phyloP scores from a whole-genome alignment of 2,888 invertebrate genomes.

The Steinernema hermaphroditum region DNA sequence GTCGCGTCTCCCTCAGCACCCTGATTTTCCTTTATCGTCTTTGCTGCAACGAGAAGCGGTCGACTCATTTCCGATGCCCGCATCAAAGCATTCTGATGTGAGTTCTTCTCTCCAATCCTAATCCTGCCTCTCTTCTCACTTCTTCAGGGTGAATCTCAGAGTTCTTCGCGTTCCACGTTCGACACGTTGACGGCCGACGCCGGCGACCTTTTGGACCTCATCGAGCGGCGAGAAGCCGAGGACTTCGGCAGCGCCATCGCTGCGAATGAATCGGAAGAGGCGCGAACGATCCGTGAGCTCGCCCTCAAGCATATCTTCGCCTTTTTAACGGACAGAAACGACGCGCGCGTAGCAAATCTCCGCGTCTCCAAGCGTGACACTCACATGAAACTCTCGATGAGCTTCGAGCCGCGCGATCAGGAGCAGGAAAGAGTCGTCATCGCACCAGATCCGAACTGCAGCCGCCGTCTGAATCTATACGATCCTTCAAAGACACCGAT shows the following conservation, averaged over 20 bases:
- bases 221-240: constrained; percentile 9
- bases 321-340: constrained; percentile 4
- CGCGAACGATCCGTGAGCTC: constrained; percentile 7
- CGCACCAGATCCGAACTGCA: not conserved
- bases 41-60: not conserved
- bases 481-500: not conserved
- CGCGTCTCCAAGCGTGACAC: constrained; percentile 3
- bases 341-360: constrained; percentile 3
- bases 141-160: not conserved
- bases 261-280: constrained; percentile 2
- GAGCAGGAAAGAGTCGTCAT: not conserved
- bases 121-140: not conserved
- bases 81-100: not conserved
- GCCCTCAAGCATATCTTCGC: constrained; percentile 4
- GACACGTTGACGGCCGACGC: not conserved
- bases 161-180: not conserved
- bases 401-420: not conserved
- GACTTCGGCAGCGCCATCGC: not conserved
- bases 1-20: too few relatives aligned
- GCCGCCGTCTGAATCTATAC: constrained; percentile 4
- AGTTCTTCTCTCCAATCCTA: not conserved
- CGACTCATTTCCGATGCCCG: not conserved
- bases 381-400: constrained; percentile 5
- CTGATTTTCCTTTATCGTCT: too few relatives aligned
- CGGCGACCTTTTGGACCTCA: not conserved